phyloP scores from a whole-genome alignment of 2,888 invertebrate genomes.

The Idaea aversata region DNA sequence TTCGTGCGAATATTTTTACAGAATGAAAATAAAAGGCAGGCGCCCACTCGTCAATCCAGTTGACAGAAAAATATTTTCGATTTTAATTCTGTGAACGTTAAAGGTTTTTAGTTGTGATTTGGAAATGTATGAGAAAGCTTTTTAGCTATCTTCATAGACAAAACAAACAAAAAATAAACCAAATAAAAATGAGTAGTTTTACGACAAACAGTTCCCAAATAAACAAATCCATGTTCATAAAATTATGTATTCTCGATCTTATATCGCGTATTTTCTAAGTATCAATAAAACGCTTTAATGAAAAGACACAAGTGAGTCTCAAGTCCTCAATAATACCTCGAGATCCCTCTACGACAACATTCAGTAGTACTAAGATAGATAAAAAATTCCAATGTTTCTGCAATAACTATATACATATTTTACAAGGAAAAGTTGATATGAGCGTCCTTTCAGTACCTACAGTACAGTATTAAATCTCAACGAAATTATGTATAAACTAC shows the following conservation, averaged over 20 bases:
- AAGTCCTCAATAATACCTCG: constrained; percentile 32
- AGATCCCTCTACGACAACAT: constrained; percentile 53
- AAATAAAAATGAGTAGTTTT: too few relatives aligned
- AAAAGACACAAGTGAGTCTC: neutral
- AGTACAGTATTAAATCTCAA: constrained; percentile 51
- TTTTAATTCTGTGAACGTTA: neutral
- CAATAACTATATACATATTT: constrained; percentile 75
- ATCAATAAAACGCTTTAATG: neutral
- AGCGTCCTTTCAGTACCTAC: constrained; percentile 61
- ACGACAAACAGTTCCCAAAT: too few relatives aligned
- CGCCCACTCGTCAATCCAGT: constrained; percentile 10
- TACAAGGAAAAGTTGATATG: constrained; percentile 77
- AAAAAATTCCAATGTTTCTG: constrained; percentile 54
- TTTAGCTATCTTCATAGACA: too few relatives aligned
- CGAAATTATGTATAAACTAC: constrained; percentile 41
- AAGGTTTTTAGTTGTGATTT: constrained; percentile 11
- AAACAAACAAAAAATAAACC: too few relatives aligned
- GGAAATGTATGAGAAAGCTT: neutral
- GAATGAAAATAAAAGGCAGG: neutral
- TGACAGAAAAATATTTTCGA: constrained; percentile 2
- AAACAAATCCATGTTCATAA: too few relatives aligned
- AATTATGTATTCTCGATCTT: too few relatives aligned
- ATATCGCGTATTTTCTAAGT: too few relatives aligned
- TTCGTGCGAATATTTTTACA: neutral
- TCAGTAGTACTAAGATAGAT: constrained; percentile 59